Conservation (phyloP, 2,113 vertebrate species). For the Neodontobutis hainanensis region DNA sequence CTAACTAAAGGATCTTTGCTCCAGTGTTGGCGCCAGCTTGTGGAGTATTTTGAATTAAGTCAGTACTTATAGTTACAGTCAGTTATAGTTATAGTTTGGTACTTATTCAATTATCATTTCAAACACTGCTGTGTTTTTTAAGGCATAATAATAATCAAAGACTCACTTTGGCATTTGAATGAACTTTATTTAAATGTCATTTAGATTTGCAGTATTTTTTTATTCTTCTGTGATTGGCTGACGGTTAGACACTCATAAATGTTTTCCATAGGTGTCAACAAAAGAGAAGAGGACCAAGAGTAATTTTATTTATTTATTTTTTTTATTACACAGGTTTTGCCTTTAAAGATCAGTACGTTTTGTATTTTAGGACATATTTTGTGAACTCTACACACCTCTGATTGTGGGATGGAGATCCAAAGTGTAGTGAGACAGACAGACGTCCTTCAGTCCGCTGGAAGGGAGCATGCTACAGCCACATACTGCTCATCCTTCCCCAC, state of each 20-base stretch:
- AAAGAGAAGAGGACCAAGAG: not conserved
- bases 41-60: too few relatives aligned
- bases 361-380: not conserved
- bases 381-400: not conserved
- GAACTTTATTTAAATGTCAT: not conserved
- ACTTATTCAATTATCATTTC: too few relatives aligned
- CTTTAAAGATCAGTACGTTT: not conserved
- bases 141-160: not conserved
- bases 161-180: not conserved
- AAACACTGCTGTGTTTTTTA: not conserved
- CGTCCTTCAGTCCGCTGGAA: conserved; percentile 66
- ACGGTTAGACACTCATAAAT: too few relatives aligned
- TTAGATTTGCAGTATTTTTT: not conserved
- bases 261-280: not conserved
- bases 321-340: not conserved
- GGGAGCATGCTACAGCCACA: conserved; percentile 27
- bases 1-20: too few relatives aligned
- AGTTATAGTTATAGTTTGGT: too few relatives aligned
- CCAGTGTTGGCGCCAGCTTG: too few relatives aligned
- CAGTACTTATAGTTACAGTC: too few relatives aligned
- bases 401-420: not conserved
- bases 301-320: not conserved
- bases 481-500: conserved; percentile 53
- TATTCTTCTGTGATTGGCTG: too few relatives aligned
- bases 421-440: conserved; percentile 61